Conservation (phyloP, 2,888 invertebrate species). For the Orthosia gracilis region DNA sequence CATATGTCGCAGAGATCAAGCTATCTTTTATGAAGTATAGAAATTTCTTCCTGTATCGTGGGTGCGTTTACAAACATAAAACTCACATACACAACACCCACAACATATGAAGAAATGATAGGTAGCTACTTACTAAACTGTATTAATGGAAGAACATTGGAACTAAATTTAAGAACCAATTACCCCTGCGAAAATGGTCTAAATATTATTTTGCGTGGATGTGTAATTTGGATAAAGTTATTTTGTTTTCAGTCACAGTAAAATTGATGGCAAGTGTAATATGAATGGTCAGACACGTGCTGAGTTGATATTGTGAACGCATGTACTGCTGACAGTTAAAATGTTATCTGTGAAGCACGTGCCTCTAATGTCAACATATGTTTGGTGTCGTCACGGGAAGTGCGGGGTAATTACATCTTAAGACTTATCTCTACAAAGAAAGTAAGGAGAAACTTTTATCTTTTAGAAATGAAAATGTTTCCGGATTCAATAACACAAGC, state of each 20-base stretch:
- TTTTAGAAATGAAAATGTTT: background rate
- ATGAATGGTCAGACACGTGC: constrained; percentile 41
- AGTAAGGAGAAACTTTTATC: background rate
- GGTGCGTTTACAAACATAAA: no score
- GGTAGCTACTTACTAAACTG: background rate
- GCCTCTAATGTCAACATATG: constrained; percentile 79
- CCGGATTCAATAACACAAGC: background rate
- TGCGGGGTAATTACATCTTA: constrained; percentile 61
- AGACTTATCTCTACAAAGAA: constrained; percentile 17
- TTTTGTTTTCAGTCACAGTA: background rate
- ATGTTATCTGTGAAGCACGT: constrained; percentile 80
- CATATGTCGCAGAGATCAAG: no score
- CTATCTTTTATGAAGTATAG: no score
- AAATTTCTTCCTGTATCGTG: no score
- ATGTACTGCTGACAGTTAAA: constrained; percentile 61
- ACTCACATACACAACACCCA: no score
- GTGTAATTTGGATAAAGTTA: no score
- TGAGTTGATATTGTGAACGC: constrained; percentile 43
- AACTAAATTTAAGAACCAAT: background rate
- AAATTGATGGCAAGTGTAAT: constrained; percentile 24
- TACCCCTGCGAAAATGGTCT: background rate
- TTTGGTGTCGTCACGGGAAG: constrained; percentile 74
- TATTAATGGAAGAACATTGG: no score
- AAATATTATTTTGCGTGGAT: no score
- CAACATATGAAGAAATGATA: background rate